phyloP scores from a whole-genome alignment of 1,140 invertebrate species.

The Lepidurus apus region DNA sequence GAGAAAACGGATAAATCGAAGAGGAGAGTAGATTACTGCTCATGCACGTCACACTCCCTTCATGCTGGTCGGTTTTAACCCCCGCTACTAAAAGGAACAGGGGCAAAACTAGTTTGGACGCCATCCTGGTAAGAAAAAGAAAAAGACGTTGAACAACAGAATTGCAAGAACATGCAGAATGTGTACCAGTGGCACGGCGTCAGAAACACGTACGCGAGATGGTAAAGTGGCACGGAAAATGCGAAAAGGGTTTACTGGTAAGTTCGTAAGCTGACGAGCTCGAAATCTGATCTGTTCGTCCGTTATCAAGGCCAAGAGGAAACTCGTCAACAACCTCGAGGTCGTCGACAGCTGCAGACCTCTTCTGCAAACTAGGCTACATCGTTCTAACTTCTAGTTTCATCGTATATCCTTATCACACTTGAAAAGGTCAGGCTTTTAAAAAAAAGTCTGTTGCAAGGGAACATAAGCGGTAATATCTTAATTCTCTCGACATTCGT shows the following conservation, averaged over 20 bases:
- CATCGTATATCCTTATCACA: neutral
- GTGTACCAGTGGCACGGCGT: neutral
- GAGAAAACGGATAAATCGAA: neutral
- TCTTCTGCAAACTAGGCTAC: neutral
- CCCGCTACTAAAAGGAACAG: neutral
- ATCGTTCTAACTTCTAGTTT: neutral
- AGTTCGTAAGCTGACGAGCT: neutral
- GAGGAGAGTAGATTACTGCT: neutral
- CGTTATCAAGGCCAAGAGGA: constrained; percentile 4
- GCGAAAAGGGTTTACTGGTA: neutral
- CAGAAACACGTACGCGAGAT: neutral
- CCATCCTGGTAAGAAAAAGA: neutral
- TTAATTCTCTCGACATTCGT: neutral
- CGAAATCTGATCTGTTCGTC: neutral
- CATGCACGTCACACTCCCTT: neutral
- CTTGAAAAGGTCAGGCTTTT: neutral
- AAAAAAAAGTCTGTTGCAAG: neutral
- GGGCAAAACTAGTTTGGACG: neutral
- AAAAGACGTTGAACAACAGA: neutral
- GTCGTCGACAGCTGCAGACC: neutral
- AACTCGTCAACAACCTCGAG: neutral
- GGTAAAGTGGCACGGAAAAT: neutral
- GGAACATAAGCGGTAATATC: neutral
- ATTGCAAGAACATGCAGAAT: neutral
- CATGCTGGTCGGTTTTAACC: neutral